Percentiles rank a stretch among this genome's conserved stretches.
Evolutionary conservation across 2,797 vertebrate species (phyloP).

Genomic region (Sebastes trivittatus): DNA sequence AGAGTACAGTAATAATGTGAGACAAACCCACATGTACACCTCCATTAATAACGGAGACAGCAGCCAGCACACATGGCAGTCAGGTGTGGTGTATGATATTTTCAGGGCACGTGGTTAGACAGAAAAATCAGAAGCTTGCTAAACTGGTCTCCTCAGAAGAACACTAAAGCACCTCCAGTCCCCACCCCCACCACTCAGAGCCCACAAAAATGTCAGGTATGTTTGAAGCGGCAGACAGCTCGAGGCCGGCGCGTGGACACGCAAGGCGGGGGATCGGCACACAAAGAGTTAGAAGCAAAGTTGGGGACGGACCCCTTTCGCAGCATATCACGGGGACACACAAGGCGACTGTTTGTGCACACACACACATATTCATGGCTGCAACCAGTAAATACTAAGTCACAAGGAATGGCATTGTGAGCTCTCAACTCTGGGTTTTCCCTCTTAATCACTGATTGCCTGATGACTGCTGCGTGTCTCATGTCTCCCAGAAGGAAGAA

Average conservation of each 20-base stretch:
- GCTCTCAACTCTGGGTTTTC: constrained; percentile 69
- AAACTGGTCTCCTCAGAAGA: constrained; percentile 40
- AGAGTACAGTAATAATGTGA: neutral
- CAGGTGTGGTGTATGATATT: constrained; percentile 9
- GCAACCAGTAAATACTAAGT: constrained; percentile 42
- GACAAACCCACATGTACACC: constrained; percentile 1
- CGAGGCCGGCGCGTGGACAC: neutral
- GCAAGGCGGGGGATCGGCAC: neutral
- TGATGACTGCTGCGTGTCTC: constrained; percentile 64
- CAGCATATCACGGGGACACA: neutral
- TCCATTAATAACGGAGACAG: neutral
- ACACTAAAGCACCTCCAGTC: neutral
- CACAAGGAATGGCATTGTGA: constrained; percentile 66
- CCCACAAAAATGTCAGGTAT: constrained; percentile 65
- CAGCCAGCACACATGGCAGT: constrained; percentile 13
- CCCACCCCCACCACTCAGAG: constrained; percentile 3
- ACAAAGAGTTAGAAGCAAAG: neutral
- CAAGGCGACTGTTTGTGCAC: neutral
- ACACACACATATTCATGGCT: neutral
- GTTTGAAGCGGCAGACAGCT: neutral
- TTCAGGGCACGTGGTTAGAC: constrained; percentile 16
- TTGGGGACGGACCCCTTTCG: neutral
- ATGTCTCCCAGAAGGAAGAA: constrained; percentile 34
- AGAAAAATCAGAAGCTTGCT: constrained; percentile 32
- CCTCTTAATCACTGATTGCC: constrained; percentile 63